Percentiles rank a stretch among this genome's conserved stretches.
Conservation (phyloP, 1,140 invertebrate genomes). For the Hydropsyche tenuis region DNA sequence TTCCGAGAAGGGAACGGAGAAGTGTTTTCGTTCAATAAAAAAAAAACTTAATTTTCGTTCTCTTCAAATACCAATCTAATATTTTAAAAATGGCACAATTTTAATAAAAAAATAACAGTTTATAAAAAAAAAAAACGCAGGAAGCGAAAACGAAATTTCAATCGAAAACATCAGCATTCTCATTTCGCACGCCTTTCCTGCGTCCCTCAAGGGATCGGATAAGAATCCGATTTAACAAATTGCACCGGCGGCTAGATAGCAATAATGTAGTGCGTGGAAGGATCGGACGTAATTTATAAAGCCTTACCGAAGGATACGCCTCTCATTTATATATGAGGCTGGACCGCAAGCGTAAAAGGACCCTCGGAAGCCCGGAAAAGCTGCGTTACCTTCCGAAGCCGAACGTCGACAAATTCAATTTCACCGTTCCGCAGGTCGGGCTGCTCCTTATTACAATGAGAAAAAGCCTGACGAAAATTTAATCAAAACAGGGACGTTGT, state of each 20-base stretch:
- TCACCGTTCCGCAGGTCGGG: neutral
- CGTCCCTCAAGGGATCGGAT: constrained; percentile 29
- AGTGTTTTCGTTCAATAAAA: no score
- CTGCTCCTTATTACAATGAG: constrained; percentile 18
- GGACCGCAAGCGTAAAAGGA: constrained; percentile 1
- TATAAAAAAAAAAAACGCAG: no score
- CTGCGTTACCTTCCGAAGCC: neutral
- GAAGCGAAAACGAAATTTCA: no score
- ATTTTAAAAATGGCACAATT: no score
- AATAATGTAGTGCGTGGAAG: constrained; percentile 44
- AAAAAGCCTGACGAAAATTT: constrained; percentile 29
- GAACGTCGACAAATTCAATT: constrained; percentile 2
- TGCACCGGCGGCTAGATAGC: constrained; percentile 39
- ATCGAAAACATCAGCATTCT: no score
- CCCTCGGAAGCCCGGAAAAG: neutral
- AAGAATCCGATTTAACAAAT: constrained; percentile 41
- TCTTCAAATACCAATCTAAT: no score
- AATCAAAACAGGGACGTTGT: constrained; percentile 29
- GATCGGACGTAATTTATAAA: constrained; percentile 41
- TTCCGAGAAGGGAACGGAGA: no score
- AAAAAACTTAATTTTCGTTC: no score
- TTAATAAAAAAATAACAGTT: no score
- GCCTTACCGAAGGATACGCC: constrained; percentile 7
- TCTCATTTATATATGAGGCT: constrained; percentile 42
- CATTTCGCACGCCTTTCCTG: constrained; percentile 34